phyloP scores from a whole-genome alignment of 2,797 vertebrate species.

The Knipowitschia caucasica region DNA sequence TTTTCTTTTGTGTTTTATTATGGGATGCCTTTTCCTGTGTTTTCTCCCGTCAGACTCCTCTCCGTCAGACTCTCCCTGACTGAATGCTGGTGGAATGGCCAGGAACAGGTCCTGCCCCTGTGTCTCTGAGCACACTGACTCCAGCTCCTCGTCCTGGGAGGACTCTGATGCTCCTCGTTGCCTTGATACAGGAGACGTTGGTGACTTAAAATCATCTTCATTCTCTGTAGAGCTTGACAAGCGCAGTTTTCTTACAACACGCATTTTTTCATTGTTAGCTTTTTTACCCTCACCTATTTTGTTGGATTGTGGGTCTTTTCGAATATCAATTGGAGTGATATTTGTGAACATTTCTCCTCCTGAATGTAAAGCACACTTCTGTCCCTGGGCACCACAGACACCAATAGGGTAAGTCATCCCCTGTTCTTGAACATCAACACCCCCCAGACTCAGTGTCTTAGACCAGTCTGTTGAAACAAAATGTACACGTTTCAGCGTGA shows the following conservation, averaged over 20 bases:
- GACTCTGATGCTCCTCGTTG: slow-evolving; percentile 56
- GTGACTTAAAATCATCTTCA: slow-evolving; percentile 54
- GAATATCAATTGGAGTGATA: slow-evolving; percentile 58
- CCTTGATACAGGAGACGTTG: slow-evolving; percentile 39
- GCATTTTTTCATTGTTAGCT: slow-evolving; percentile 49
- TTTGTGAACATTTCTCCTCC: slow-evolving; percentile 59
- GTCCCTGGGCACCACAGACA: slow-evolving; percentile 70
- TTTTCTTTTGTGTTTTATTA: slow-evolving; percentile 52
- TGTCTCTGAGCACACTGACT: slow-evolving; percentile 59
- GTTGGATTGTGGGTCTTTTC: slow-evolving; percentile 54
- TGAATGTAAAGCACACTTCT: slow-evolving; percentile 74
- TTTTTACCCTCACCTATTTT: slow-evolving; percentile 42
- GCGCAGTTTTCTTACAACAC: slow-evolving; percentile 65
- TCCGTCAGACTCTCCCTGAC: slow-evolving; percentile 71
- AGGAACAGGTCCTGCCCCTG: slow-evolving; percentile 64
- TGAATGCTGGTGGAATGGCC: slow-evolving; percentile 64
- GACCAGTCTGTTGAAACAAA: slow-evolving; percentile 51
- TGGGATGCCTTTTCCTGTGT: slow-evolving; percentile 27
- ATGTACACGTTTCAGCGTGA: slow-evolving; percentile 71
- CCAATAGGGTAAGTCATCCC: slow-evolving; percentile 71
- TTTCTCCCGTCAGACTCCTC: slow-evolving; percentile 56
- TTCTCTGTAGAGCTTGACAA: slow-evolving; percentile 69
- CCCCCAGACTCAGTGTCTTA: slow-evolving; percentile 55
- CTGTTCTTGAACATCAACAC: slow-evolving; percentile 65
- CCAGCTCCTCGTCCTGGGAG: slow-evolving; percentile 71